Evolutionary conservation across 1,140 invertebrate genomes (phyloP).

Genomic region (Danaus plexippus): DNA sequence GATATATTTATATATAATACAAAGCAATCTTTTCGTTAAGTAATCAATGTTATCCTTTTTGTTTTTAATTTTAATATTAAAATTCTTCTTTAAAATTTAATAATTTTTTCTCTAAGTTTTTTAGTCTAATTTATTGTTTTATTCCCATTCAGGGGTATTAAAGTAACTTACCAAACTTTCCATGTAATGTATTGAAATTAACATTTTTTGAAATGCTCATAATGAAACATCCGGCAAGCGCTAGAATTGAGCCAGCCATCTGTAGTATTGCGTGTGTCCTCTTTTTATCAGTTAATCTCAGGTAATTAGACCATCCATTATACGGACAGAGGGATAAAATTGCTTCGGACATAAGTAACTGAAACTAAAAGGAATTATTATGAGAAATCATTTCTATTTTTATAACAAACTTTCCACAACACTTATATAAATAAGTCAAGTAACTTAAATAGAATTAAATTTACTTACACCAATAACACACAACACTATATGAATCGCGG

Average conservation of each 20-base stretch:
- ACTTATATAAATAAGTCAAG: no score
- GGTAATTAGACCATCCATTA: slow-evolving; percentile 13
- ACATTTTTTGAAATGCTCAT: slow-evolving; percentile 35
- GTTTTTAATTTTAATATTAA: no score
- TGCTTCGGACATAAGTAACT: slow-evolving; percentile 52
- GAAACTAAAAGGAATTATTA: slow-evolving; percentile 44
- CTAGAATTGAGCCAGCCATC: slow-evolving; percentile 40
- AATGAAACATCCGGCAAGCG: slow-evolving; percentile 45
- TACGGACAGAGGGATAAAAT: slow-evolving; percentile 38
- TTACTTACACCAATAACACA: slow-evolving; percentile 50
- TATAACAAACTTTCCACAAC: no score
- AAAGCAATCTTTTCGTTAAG: no score
- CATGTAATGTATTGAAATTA: slow-evolving; percentile 50
- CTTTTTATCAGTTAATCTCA: slow-evolving; percentile 41
- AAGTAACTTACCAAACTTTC: slow-evolving; percentile 44
- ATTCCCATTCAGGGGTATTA: no score
- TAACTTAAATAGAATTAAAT: no score
- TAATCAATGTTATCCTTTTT: no score
- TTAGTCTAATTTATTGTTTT: no score
- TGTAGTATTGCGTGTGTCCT: slow-evolving; percentile 49
- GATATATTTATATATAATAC: no score
- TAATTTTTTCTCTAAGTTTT: no score
- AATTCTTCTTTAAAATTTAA: no score
- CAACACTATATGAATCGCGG: slow-evolving; percentile 36
- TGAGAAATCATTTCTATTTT: no score